Evolutionary conservation across 2,113 vertebrate species (phyloP).

Genomic region (Peucedramus taeniatus): DNA sequence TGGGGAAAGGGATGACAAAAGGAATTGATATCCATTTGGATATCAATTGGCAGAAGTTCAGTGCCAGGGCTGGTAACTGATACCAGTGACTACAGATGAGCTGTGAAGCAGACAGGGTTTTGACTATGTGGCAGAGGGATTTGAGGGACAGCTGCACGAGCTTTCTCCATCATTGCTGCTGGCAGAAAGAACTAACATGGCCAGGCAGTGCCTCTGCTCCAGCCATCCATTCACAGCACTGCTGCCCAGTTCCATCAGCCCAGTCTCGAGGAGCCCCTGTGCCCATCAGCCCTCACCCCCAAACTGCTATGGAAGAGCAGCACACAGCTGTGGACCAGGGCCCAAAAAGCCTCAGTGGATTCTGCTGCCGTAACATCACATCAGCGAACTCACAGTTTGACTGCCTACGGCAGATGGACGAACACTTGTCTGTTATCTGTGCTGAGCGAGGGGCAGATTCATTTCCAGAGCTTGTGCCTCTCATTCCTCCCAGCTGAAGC

Average conservation of each 20-base stretch:
- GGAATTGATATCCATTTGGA: neutral
- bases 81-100: neutral
- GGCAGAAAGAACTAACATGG: neutral
- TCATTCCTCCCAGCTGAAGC: constrained; percentile 80
- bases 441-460: constrained; percentile 76
- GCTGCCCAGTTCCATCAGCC: neutral
- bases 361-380: constrained; percentile 62
- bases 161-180: neutral
- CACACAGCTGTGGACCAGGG: neutral
- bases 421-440: constrained; percentile 87
- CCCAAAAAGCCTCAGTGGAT: constrained; percentile 72
- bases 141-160: constrained; percentile 30
- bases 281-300: neutral
- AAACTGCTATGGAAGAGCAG: neutral
- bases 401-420: constrained; percentile 85
- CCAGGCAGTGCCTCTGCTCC: neutral
- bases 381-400: constrained; percentile 75
- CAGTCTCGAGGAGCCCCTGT: neutral
- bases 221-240: neutral
- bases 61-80: neutral
- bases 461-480: constrained; percentile 79
- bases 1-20: neutral
- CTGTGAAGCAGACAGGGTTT: neutral
- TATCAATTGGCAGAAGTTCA: neutral
- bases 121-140: neutral